Percentiles rank a stretch among this genome's conserved stretches.
These are phyloP conservation scores for Temnothorax ravouxi DNA, from an alignment of 2,888 invertebrate species.

Conservation along the genomic window DNA sequence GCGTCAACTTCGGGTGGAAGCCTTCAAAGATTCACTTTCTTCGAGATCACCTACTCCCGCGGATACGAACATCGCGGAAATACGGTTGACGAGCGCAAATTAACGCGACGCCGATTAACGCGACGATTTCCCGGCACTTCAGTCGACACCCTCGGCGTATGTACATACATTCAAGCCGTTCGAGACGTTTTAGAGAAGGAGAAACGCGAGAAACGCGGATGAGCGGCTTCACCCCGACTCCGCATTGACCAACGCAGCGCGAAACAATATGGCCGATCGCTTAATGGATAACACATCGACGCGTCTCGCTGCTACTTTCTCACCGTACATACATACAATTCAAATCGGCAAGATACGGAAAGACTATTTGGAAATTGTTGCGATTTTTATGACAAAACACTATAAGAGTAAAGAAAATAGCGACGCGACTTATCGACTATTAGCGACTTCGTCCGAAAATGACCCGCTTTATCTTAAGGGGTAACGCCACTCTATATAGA, in stretches of 20 bases:
- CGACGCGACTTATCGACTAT: no score
- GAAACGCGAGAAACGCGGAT: background rate
- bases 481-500: no score
- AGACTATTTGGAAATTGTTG: no score
- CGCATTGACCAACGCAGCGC: background rate
- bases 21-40: background rate
- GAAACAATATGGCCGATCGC: background rate
- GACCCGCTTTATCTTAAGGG: no score
- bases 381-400: no score
- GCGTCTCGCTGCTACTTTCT: background rate
- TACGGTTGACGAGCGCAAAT: background rate
- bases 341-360: background rate
- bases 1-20: background rate
- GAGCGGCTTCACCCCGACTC: background rate
- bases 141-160: background rate
- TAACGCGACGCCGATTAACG: background rate
- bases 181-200: background rate
- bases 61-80: background rate
- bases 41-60: background rate
- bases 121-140: background rate
- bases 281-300: slow-evolving; percentile 11
- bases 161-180: no score
- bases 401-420: no score
- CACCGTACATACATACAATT: no score
- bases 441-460: no score